phyloP scores from a whole-genome alignment of 2,113 vertebrate species.

The Trichechus manatus region DNA sequence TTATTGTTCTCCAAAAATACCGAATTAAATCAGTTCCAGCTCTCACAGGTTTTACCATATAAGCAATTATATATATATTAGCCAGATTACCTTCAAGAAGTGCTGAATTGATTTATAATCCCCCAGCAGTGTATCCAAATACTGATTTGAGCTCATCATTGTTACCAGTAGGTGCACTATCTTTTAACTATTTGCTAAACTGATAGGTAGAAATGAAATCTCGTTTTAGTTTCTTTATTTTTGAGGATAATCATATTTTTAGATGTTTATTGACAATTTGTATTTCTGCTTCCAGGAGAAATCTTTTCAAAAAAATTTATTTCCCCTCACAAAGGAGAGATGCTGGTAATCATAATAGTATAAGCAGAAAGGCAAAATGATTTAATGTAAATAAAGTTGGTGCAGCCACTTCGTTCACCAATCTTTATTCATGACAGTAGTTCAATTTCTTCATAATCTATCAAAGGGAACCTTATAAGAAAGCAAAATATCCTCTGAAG shows the following conservation, averaged over 20 bases:
- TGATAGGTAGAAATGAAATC: background rate
- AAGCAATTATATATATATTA: background rate
- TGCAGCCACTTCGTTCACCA: background rate
- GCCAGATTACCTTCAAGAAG: background rate
- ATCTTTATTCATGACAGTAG: constrained; percentile 37
- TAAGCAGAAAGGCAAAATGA: background rate
- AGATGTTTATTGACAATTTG: background rate
- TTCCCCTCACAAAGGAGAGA: background rate
- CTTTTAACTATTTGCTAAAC: background rate
- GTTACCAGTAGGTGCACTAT: too few species aligned
- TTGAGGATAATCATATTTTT: background rate
- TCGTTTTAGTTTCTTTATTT: background rate
- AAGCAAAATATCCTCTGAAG: constrained; percentile 23
- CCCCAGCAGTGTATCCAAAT: background rate
- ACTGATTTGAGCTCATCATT: background rate
- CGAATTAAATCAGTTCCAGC: background rate
- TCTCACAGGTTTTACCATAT: background rate
- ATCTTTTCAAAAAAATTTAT: constrained; percentile 10
- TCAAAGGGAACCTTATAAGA: background rate
- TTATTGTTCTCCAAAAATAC: background rate
- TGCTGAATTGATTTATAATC: background rate
- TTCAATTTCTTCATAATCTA: constrained; percentile 26
- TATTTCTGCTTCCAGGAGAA: constrained; percentile 12
- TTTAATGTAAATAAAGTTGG: constrained; percentile 34
- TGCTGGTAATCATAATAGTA: background rate